phyloP scores from a whole-genome alignment of 2,797 vertebrate species.

The Enteromius fasciolatus region DNA sequence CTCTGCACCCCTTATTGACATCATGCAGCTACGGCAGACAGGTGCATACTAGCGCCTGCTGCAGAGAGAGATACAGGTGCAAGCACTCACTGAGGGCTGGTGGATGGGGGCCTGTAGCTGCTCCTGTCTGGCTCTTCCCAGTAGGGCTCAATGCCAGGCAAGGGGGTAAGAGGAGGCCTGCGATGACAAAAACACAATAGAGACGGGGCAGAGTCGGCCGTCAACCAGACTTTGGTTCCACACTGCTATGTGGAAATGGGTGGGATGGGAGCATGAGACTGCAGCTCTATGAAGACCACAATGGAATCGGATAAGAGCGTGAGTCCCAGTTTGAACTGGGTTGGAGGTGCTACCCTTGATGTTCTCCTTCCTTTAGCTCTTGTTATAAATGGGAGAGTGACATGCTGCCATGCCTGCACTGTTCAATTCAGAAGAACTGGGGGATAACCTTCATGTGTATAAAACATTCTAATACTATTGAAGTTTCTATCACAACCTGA shows the following conservation, averaged over 20 bases:
- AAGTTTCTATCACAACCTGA: conserved; percentile 43
- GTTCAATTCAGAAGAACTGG: conserved; percentile 36
- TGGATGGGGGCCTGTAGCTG: conserved; percentile 85
- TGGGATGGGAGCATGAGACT: conserved; percentile 57
- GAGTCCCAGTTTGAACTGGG: conserved; percentile 40
- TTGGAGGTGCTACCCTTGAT: conserved; percentile 8
- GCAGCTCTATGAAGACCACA: conserved; percentile 52
- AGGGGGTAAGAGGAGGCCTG: conserved; percentile 88
- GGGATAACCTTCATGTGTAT: conserved; percentile 46
- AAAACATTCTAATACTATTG: conserved; percentile 32
- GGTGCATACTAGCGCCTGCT: conserved; percentile 71
- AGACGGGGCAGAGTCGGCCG: conserved; percentile 80
- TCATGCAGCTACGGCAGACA: conserved; percentile 81
- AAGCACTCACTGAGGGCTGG: conserved; percentile 87
- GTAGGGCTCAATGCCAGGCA: conserved; percentile 88
- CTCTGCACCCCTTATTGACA: conserved; percentile 57
- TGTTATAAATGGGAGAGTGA: conserved; percentile 25
- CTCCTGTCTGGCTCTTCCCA: conserved; percentile 87
- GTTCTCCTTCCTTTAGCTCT: conserved; percentile 29
- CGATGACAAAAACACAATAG: conserved; percentile 81
- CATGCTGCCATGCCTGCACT: conserved; percentile 57
- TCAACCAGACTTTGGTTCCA: conserved; percentile 69
- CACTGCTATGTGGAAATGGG: conserved; percentile 59
- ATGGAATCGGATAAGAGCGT: conserved; percentile 41
- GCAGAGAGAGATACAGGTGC: conserved; percentile 72